Evolutionary conservation across 2,797 vertebrate genomes (phyloP).

Genomic region (Spinibarbus caldwelli): DNA sequence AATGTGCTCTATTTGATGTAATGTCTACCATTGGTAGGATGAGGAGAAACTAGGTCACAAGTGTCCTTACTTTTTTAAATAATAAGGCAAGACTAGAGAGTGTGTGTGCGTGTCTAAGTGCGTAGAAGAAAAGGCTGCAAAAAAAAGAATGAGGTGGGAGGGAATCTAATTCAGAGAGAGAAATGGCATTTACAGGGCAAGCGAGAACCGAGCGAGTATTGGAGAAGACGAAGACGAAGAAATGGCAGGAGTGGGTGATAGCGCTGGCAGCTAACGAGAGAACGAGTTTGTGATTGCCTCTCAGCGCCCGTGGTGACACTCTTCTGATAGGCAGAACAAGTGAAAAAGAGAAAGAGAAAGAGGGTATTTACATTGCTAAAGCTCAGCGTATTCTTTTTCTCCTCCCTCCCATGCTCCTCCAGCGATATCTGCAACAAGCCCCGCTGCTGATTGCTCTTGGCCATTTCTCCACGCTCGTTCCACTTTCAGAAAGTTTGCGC

Average conservation of each 20-base stretch:
- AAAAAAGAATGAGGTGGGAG: constrained; percentile 20
- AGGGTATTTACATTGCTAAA: constrained; percentile 49
- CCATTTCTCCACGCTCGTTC: constrained; percentile 1
- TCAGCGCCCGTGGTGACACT: constrained; percentile 55
- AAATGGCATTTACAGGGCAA: constrained; percentile 75
- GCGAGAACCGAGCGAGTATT: constrained; percentile 69
- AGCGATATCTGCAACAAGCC: constrained; percentile 35
- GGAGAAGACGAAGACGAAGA: constrained; percentile 49
- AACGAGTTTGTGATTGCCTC: constrained; percentile 67
- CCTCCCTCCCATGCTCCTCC: constrained; percentile 16
- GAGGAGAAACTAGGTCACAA: constrained; percentile 52
- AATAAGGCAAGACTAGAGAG: constrained; percentile 63
- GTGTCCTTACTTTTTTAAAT: constrained; percentile 73
- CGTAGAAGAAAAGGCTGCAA: constrained; percentile 5
- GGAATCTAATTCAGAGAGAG: constrained; percentile 74
- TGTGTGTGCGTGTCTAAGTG: neutral
- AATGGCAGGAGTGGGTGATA: constrained; percentile 44
- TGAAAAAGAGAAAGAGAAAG: constrained; percentile 37
- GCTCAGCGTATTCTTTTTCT: constrained; percentile 32
- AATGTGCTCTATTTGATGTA: constrained; percentile 87
- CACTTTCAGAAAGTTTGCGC: constrained; percentile 34
- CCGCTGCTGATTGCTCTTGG: constrained; percentile 41
- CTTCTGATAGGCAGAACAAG: constrained; percentile 38
- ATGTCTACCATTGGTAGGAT: constrained; percentile 75
- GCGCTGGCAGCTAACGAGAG: constrained; percentile 56